Conservation (phyloP, 1,140 invertebrate species). For the Bombus haemorrhoidalis region DNA sequence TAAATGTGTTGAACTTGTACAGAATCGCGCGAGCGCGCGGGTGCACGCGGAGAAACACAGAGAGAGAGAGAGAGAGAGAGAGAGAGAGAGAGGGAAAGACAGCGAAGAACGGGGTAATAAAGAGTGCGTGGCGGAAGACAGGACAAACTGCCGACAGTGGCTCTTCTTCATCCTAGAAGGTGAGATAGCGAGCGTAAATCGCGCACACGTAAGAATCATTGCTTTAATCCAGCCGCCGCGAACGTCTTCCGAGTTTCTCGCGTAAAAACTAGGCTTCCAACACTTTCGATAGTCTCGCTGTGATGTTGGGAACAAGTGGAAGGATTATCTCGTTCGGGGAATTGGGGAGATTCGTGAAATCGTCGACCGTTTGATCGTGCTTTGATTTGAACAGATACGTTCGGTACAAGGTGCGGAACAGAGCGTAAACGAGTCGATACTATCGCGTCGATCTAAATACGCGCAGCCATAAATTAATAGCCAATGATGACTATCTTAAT, state of each 20-base stretch:
- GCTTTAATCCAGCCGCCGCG: constrained; percentile 33
- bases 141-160: constrained; percentile 62
- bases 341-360: neutral
- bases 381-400: neutral
- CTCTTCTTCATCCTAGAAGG: constrained; percentile 60
- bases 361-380: neutral
- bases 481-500: constrained; percentile 61
- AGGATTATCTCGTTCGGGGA: neutral
- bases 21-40: constrained; percentile 60
- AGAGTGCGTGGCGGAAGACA: constrained; percentile 65
- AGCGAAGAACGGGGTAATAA: constrained; percentile 56
- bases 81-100: constrained; percentile 22
- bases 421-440: neutral
- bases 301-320: neutral
- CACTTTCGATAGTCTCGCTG: neutral
- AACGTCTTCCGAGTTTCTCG: neutral
- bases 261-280: constrained; percentile 10
- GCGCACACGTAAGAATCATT: constrained; percentile 25
- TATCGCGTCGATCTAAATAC: constrained; percentile 52
- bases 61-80: constrained; percentile 26
- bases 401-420: neutral
- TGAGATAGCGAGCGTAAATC: constrained; percentile 49
- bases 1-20: constrained; percentile 71
- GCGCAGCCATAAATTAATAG: constrained; percentile 58
- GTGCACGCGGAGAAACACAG: neutral